Evolutionary conservation across 92 coral and sea anemone species (phyloP).

Genomic region (Scolanthus callimorphus): DNA sequence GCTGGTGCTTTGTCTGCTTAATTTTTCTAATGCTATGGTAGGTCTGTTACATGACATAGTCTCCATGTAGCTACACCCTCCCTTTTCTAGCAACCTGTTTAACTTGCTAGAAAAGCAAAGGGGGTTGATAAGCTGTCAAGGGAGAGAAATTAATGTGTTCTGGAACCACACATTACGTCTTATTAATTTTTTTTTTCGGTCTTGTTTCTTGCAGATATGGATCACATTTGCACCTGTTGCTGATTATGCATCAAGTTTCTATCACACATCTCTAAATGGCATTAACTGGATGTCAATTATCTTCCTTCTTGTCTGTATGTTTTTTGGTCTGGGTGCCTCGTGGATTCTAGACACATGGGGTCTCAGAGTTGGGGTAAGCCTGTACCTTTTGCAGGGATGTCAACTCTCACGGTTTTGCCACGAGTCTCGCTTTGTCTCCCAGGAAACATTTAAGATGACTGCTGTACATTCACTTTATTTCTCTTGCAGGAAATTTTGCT

Average conservation of each 20-base stretch:
- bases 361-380: constrained; percentile 81
- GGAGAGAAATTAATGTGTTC: too few species aligned
- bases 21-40: constrained; percentile 88
- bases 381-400: constrained; percentile 87
- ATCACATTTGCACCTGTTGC: constrained; percentile 85
- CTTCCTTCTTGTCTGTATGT: constrained; percentile 65
- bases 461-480: too few species aligned
- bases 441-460: too few species aligned
- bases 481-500: too few species aligned
- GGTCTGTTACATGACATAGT: too few species aligned
- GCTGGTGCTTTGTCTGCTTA: constrained; percentile 63
- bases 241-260: constrained; percentile 59
- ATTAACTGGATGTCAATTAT: constrained; percentile 90
- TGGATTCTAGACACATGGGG: constrained; percentile 90
- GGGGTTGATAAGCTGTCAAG: background rate
- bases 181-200: background rate
- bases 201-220: constrained; percentile 83
- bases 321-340: constrained; percentile 76
- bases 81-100: too few species aligned
- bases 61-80: too few species aligned
- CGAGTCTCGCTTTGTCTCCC: too few species aligned
- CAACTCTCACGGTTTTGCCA: too few species aligned
- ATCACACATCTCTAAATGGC: constrained; percentile 19
- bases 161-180: background rate
- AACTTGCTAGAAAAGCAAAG: too few species aligned